phyloP scores from a whole-genome alignment of 2,888 invertebrate species.

The Drosophila heteroneura region DNA sequence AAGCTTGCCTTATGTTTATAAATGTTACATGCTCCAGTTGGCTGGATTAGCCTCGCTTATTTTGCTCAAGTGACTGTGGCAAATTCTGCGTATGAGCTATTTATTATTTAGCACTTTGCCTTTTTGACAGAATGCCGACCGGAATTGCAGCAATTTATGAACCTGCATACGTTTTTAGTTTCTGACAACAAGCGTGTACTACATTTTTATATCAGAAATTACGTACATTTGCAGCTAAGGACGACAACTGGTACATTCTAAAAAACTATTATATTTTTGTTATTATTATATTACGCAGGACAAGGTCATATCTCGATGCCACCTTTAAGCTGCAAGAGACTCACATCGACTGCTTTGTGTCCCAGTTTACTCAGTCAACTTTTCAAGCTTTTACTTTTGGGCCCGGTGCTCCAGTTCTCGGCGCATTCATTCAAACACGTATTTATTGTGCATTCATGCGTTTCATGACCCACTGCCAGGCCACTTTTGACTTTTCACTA shows the following conservation, averaged over 20 bases:
- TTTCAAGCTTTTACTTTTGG: constrained; percentile 53
- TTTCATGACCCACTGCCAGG: constrained; percentile 56
- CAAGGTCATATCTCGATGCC: constrained; percentile 37
- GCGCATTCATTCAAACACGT: constrained; percentile 62
- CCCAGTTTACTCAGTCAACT: constrained; percentile 61
- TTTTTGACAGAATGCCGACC: background rate
- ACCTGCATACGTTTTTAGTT: background rate
- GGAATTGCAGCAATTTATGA: constrained; percentile 1
- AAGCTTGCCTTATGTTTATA: constrained; percentile 33
- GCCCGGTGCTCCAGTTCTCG: constrained; percentile 17
- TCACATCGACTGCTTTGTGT: constrained; percentile 25
- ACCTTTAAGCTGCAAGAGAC: constrained; percentile 15
- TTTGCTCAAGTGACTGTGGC: constrained; percentile 47
- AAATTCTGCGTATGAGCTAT: constrained; percentile 69
- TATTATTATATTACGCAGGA: constrained; percentile 28
- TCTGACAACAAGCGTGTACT: background rate
- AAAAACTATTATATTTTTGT: background rate
- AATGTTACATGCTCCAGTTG: constrained; percentile 63
- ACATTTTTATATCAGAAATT: no score
- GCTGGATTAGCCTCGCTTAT: constrained; percentile 49
- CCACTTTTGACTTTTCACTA: constrained; percentile 40
- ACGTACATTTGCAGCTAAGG: background rate
- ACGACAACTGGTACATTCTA: background rate
- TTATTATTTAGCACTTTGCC: constrained; percentile 35
- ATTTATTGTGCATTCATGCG: constrained; percentile 66